Base-by-base conservation (phyloP, 2,797 vertebrate species). In the Anniella stebbinsi region DNA sequence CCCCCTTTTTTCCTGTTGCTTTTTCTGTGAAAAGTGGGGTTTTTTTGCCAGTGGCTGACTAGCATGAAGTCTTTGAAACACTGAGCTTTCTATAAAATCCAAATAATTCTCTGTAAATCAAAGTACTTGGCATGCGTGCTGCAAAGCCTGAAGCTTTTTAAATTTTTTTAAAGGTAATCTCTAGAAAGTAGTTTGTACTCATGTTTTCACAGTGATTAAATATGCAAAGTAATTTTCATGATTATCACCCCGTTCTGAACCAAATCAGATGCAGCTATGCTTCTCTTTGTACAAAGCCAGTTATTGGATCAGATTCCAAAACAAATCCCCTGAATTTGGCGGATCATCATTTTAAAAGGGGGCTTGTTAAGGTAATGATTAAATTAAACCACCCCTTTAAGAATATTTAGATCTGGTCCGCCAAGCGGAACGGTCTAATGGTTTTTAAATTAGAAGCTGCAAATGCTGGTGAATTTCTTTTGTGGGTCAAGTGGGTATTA, bases 361-460 rank as follows among this genome's bases (percentile, higher is more conserved):
- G 98, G 97, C 98, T 99, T 99, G 98, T 99, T 99, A 98, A 98
- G 97, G 98, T 98, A 98, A 98, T 99, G 98, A 99, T 99, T 98
- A 98, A 98, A 98, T 99, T 98, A 98, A 99, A 98, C 98, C 98
- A 98, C 98, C 98, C 98, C 98, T 99, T 98, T 98, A 98, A 98
- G 98, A 98, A 98, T 98, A 98, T 98, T 98, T 98, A 98, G 98
- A 98, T 97, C 96, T 97, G 98, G 98, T 98, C 98, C 97, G 95
- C 97, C 98, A 98, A 98, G 98, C 98, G 98, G 98, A 98, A 98
- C 98, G 96, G 97, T 97, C 97, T 98, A 98, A 98, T 99, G 98
- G 97, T 98, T 98, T 98, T 98, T 98, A 98, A 98, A 99, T 98
- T 97, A 98, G 98, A 97, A 97, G 97, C 97, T 97, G 94, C 84